Conservation (phyloP, 2,113 vertebrate species). For the Tympanuchus pallidicinctus region DNA sequence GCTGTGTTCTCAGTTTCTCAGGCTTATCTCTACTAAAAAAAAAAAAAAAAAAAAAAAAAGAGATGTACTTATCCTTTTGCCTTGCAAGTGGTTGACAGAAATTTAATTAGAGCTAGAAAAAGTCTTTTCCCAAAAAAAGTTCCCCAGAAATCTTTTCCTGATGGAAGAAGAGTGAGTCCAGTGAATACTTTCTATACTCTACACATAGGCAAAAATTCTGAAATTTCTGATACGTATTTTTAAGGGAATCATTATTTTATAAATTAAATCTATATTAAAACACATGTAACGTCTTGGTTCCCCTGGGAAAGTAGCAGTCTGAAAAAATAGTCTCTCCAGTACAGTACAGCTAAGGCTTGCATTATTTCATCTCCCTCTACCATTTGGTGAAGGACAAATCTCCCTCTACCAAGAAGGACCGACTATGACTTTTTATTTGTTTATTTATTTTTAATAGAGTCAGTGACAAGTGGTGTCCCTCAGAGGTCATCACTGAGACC, state of each 20-base stretch:
- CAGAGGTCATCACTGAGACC: too few species aligned
- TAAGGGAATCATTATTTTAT: slow-evolving; percentile 14
- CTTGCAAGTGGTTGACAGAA: slow-evolving; percentile 37
- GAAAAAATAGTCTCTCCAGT: not conserved
- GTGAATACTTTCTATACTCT: not conserved
- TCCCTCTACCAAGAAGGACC: not conserved
- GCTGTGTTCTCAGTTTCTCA: slow-evolving; percentile 30
- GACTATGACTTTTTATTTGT: not conserved
- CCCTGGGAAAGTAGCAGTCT: not conserved
- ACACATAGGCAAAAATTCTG: not conserved
- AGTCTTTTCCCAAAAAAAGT: not conserved
- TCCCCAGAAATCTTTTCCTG: slow-evolving; percentile 23
- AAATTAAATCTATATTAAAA: slow-evolving; percentile 47
- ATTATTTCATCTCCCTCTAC: not conserved
- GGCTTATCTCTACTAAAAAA: not conserved
- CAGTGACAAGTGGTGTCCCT: too few species aligned
- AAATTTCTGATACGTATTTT: not conserved
- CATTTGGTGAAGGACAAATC: not conserved
- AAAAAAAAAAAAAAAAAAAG: not conserved
- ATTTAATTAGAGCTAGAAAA: slow-evolving; percentile 38
- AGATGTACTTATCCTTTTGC: slow-evolving; percentile 24
- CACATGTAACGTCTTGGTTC: not conserved
- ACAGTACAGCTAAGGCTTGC: not conserved
- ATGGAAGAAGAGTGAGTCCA: not conserved
- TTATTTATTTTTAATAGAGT: too few species aligned